Evolutionary conservation across 1,140 invertebrate genomes (phyloP), one percentile per base, ranked within the genome.

Genomic region (Ips nitidus): DNA sequence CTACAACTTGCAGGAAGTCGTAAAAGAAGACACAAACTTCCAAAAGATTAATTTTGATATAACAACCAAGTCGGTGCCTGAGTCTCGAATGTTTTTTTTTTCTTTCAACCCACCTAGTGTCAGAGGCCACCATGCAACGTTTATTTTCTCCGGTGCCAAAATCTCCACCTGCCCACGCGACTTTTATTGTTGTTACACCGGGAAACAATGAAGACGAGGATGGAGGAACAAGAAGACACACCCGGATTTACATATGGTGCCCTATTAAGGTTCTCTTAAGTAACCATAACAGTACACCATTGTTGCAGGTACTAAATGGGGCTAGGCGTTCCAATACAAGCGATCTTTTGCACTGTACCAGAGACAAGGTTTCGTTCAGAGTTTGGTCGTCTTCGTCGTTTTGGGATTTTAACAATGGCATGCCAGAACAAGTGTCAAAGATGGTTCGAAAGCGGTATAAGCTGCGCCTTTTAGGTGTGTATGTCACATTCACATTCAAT

Each of bases 201-300:
- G 53, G 52, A 66, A 66, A 66, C 64, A 66, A 66, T 66, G 42
- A 66, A 22, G 39, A 52, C 41, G 53, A 66, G 52, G 55, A 66
- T 47, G 22, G 53, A 57, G 62, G 62, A 64, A 53, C 22, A 64
- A 41, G 52, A 66, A 57, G 64, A 66, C 64, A 66, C 64, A 66
- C 64, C 64, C 52, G 8, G 42, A 68, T 68, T 68, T 68, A 60
- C 66, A 68, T 68, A 57, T 63, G 22, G 22, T 22, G 68, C 68
- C 68, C 61, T 70, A 70, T 70, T 70, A 63, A 47, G 56, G 37
- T 68, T 22, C 66, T 62, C 58, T 69, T 69, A 62, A 43, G 60
- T 53, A 69, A 69, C 66, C 52, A 61, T 61, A 69, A 69, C 66
- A 69, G 66, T 69, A 69, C 59, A 53, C 66, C 52, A 69, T 69